Evolutionary conservation across 2,113 vertebrate species (phyloP), one percentile per base, ranked within the genome.

Genomic region (Ardeotis arabs): DNA sequence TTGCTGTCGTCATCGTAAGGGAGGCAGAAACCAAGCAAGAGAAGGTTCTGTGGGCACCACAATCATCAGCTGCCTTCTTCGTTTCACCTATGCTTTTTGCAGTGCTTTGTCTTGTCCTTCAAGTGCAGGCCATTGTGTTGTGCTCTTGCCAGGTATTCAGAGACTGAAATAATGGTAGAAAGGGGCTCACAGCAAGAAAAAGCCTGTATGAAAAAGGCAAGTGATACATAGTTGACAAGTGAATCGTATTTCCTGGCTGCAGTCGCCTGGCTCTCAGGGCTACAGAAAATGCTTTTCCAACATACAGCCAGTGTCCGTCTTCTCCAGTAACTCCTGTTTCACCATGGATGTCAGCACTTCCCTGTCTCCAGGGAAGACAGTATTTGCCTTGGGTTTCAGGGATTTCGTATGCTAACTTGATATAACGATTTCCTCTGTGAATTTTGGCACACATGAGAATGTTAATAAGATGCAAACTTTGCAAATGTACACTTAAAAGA

Each of bases 21-120:
- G 84, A 92, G 89, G 82, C 74, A 93, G 89, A 83, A 93, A 85
- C 20, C 49, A 67, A n/a, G 45, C 59, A 94, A 96, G 95, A 95
- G 95, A 87, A 96, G 96, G 95, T 93, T 93, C 20, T 39, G 39
- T 37, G 68, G 55, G 24, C 63, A 68, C n/a, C 60, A 62, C 55
- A 63, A 39, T 24, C 60, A 72, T 52, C 29, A 82, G 74, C 49
- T 4, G 3, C 28, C 13, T 17, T 67, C 44, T 52, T 76, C 58
- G 49, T 94, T 53, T 73, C 81, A 74, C 41, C 12, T 33, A 1
- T 2, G 5, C 15, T 66, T 77, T 76, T 41, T 72, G 37, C 29
- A 68, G 59, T 18, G 50, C 50, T 67, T 76, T 39, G 33, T 55
- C 84, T 72, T 68, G 58, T 45, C 23, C 18, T 50, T 80, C 60